Conservation (phyloP, 1,140 invertebrate species). For the Dreissena polymorpha region DNA sequence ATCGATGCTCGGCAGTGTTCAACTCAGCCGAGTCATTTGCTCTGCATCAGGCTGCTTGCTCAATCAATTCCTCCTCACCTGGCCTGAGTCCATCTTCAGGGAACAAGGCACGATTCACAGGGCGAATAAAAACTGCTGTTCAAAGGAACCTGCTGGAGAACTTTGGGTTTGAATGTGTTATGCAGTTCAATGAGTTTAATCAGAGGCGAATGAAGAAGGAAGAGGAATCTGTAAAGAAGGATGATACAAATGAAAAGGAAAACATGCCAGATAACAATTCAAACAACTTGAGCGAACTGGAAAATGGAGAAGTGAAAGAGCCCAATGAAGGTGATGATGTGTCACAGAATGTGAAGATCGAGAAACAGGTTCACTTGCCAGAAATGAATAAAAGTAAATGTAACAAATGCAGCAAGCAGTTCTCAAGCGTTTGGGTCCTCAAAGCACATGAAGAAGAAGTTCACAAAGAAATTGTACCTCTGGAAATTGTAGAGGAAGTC, state of each 20-base stretch:
- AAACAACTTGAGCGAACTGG: conserved; percentile 52
- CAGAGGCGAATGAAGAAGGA: conserved; percentile 83
- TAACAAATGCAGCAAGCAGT: conserved; percentile 94
- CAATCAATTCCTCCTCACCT: conserved; percentile 54
- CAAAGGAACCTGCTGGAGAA: conserved; percentile 95
- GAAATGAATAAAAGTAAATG: conserved; percentile 88
- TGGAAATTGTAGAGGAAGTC: conserved; percentile 94
- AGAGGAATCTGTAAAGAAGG: conserved; percentile 57
- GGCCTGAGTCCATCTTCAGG: conserved; percentile 63
- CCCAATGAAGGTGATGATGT: conserved; percentile 24
- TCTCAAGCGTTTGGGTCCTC: conserved; percentile 96
- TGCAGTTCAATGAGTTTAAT: conserved; percentile 97
- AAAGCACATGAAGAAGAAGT: conserved; percentile 98
- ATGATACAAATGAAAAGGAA: conserved; percentile 58
- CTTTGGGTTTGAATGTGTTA: conserved; percentile 96
- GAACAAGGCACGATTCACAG: conserved; percentile 82
- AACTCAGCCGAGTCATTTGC: conserved; percentile 89
- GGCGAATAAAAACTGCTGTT: conserved; percentile 84
- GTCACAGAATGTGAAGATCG: conserved; percentile 55
- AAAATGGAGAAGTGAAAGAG: conserved; percentile 52
- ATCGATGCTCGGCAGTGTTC: conserved; percentile 89
- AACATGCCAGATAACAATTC: conserved; percentile 37
- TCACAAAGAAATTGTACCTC: conserved; percentile 93
- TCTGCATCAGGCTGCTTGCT: conserved; percentile 86
- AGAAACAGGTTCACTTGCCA: conserved; percentile 79